Evolutionary conservation across 2,888 invertebrate genomes (phyloP), one percentile per base, ranked within the genome.

Genomic region (Parasteatoda lunata): DNA sequence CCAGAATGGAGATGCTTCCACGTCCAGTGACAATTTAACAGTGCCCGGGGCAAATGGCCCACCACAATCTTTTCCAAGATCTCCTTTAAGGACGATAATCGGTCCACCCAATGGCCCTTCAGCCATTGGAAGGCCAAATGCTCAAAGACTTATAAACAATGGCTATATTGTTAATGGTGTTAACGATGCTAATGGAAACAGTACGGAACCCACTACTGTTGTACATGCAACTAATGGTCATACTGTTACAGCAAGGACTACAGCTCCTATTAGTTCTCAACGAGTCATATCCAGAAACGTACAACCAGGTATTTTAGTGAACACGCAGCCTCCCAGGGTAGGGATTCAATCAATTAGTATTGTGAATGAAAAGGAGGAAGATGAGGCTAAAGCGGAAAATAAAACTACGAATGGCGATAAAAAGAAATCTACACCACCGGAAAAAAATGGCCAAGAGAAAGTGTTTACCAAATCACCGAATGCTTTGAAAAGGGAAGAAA

Each of bases 11-110:
- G 15, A 15, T 64, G 54, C 51, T 30, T 59, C 65, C 8, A 72
- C 52, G 48, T 13, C 64, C 48, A 71, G 45, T 45, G 48, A 70
- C 48, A 83, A 47, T 11, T 70, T 88, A 47, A 71, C 75, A 4
- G 79, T 88, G 3, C 88, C 88, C 9, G 75, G 75, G 13, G 73
- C 76, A 30, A 71, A 75, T 69, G 81, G 78, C 49, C 77, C 82
- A 47, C 66, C 65, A 5, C 51, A 48, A n/a, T 30, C 59, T 5
- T 70, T 83, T 0, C 83, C 77, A 13, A 71, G 88, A 64, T 88
- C 88, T 0, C 88, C 88, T 52, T 68, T 88, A 47, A 73, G 88
- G 49, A 88, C 88, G n/a, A 88, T 88, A 6, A 88, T 88, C 9
- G 88, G 78, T 7, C 88, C 88, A 15, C 88, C 88, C 8, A 79